Conservation (phyloP, 2,797 vertebrate genomes). For the Selene dorsalis region DNA sequence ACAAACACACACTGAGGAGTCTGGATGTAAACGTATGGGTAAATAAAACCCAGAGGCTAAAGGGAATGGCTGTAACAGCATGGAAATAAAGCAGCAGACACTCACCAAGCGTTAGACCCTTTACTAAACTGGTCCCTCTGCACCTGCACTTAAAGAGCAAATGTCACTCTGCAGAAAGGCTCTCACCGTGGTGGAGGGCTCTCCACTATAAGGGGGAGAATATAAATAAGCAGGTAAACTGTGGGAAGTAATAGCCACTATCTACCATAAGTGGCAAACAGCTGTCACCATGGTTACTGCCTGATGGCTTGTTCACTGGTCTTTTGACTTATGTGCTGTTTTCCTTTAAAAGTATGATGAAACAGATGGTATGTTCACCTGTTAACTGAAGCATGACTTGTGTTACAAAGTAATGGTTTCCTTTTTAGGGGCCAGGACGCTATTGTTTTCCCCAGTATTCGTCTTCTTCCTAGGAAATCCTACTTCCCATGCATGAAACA, state of each 20-base stretch:
- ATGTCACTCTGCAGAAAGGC: constrained; percentile 5
- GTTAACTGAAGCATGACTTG: neutral
- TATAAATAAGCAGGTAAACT: constrained; percentile 29
- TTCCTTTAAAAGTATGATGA: neutral
- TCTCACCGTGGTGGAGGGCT: constrained; percentile 20
- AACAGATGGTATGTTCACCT: neutral
- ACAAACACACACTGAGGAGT: neutral
- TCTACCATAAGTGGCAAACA: constrained; percentile 21
- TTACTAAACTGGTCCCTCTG: neutral
- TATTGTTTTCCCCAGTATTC: no score
- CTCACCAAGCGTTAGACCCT: neutral
- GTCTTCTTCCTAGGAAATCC: no score
- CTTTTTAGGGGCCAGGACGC: no score
- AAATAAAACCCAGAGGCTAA: neutral
- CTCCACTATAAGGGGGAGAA: constrained; percentile 31
- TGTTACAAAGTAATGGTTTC: neutral
- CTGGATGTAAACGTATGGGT: neutral
- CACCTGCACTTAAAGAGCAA: neutral
- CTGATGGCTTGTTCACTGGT: neutral
- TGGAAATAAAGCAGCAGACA: neutral
- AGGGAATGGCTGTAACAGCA: neutral
- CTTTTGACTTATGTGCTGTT: neutral
- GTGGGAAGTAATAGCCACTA: constrained; percentile 12
- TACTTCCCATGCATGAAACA: no score
- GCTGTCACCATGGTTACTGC: constrained; percentile 38